Conservation (phyloP, 1,140 invertebrate species). For the Aphidius gifuensis region DNA sequence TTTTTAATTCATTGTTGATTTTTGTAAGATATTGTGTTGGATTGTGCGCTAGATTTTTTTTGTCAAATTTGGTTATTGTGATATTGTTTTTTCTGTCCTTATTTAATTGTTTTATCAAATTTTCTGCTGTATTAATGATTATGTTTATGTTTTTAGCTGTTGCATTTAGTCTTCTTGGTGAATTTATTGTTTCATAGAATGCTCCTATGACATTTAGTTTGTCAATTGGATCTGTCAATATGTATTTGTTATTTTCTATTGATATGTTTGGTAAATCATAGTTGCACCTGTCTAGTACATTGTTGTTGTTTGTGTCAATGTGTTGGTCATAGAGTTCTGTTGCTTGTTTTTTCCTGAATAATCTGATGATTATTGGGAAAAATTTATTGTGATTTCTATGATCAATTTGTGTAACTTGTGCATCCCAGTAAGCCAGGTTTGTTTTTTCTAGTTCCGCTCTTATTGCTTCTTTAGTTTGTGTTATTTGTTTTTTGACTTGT, state of each 20-base stretch:
- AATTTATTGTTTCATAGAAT: constrained; percentile 16
- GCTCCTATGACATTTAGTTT: constrained; percentile 19
- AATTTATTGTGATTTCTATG: constrained; percentile 6
- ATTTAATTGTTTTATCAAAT: constrained; percentile 8
- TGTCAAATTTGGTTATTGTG: constrained; percentile 4
- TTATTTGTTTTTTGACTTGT: too few species aligned
- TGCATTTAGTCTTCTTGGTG: constrained; percentile 1
- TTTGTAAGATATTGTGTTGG: background rate
- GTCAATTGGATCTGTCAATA: constrained; percentile 14
- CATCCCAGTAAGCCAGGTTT: background rate
- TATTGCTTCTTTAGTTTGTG: too few species aligned
- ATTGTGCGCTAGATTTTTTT: background rate
- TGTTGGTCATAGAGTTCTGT: constrained; percentile 8
- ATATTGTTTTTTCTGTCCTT: background rate
- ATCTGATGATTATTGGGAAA: constrained; percentile 18
- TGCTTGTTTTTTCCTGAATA: constrained; percentile 11
- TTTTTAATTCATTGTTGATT: background rate
- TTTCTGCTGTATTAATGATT: background rate
- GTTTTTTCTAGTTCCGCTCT: too few species aligned
- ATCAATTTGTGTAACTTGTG: constrained; percentile 10
- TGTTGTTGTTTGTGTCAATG: constrained; percentile 11
- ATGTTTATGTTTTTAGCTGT: background rate
- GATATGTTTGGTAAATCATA: background rate
- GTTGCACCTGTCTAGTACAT: background rate
- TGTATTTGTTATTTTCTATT: constrained; percentile 14